phyloP scores from a whole-genome alignment of 1,140 invertebrate species.

The Cyrtorhinus lividipennis region DNA sequence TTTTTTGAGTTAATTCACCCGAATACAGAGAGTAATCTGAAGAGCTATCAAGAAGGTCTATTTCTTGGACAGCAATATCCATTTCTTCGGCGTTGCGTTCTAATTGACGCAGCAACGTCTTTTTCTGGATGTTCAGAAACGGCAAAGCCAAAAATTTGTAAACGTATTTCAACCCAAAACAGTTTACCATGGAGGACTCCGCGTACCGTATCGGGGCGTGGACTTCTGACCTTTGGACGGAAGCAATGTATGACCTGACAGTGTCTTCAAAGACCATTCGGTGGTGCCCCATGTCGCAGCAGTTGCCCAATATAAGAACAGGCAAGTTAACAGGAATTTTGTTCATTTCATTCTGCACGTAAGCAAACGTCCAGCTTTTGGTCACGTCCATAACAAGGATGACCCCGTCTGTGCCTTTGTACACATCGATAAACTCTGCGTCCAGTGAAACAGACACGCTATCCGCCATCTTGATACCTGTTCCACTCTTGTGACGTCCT shows the following conservation, averaged over 20 bases:
- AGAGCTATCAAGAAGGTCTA: constrained; percentile 49
- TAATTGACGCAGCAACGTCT: constrained; percentile 72
- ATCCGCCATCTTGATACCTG: constrained; percentile 68
- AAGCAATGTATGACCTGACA: constrained; percentile 8
- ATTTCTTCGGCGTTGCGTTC: constrained; percentile 78
- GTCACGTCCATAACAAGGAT: constrained; percentile 90
- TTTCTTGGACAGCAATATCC: constrained; percentile 64
- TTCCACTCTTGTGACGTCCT: constrained; percentile 58
- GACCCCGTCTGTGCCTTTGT: constrained; percentile 85
- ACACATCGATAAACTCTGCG: constrained; percentile 93
- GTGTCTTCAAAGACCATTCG: constrained; percentile 51
- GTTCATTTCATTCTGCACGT: constrained; percentile 75
- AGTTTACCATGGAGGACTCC: constrained; percentile 91
- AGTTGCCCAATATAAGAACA: constrained; percentile 81
- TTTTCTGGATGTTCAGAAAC: constrained; percentile 79
- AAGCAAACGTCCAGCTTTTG: constrained; percentile 94
- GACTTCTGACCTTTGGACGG: constrained; percentile 30
- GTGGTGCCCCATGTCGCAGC: constrained; percentile 92
- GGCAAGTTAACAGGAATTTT: constrained; percentile 78
- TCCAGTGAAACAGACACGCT: constrained; percentile 64
- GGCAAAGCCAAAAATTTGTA: constrained; percentile 96
- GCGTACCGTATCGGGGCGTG: constrained; percentile 63
- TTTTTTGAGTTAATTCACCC: constrained; percentile 53
- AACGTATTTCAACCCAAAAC: constrained; percentile 83
- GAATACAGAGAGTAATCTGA: constrained; percentile 31